Evolutionary conservation across 2,797 vertebrate species (phyloP).

Genomic region (Catamblyrhynchus diadema): DNA sequence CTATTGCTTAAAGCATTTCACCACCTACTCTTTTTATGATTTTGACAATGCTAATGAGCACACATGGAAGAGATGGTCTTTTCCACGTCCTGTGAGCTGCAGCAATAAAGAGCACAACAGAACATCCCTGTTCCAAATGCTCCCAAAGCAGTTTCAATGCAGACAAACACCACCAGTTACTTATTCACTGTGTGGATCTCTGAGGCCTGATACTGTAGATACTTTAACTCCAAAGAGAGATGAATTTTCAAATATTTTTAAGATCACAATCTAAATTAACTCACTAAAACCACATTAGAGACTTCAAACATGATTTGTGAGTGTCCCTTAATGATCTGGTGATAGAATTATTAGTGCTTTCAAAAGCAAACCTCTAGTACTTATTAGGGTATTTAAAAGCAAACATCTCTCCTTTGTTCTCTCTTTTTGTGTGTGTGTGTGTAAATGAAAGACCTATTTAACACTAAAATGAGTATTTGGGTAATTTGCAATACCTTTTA

Average conservation of each 20-base stretch:
- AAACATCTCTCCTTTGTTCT: neutral
- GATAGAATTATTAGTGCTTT: neutral
- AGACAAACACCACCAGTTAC: neutral
- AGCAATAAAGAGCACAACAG: neutral
- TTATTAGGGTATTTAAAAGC: neutral
- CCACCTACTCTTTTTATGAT: slow-evolving; percentile 14
- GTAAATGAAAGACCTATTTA: neutral
- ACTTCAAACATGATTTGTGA: neutral
- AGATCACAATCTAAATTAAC: neutral
- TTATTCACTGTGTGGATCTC: neutral
- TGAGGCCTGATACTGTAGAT: neutral
- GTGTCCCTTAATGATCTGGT: neutral
- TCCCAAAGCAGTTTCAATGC: neutral
- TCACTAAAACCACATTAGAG: neutral
- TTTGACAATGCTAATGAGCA: slow-evolving; percentile 41
- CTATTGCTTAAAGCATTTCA: slow-evolving; percentile 58
- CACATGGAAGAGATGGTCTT: neutral
- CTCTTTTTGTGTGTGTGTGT: no score
- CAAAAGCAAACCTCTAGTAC: neutral
- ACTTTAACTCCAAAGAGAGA: neutral
- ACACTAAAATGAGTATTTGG: neutral
- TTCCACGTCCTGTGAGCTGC: neutral
- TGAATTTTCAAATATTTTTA: neutral
- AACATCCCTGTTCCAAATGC: neutral
- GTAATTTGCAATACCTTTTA: neutral